Percentiles rank a stretch among this genome's conserved stretches.
These are phyloP conservation scores for Cryptosula pallasiana DNA, from an alignment of 2,888 invertebrate genomes.

Conservation along the genomic window DNA sequence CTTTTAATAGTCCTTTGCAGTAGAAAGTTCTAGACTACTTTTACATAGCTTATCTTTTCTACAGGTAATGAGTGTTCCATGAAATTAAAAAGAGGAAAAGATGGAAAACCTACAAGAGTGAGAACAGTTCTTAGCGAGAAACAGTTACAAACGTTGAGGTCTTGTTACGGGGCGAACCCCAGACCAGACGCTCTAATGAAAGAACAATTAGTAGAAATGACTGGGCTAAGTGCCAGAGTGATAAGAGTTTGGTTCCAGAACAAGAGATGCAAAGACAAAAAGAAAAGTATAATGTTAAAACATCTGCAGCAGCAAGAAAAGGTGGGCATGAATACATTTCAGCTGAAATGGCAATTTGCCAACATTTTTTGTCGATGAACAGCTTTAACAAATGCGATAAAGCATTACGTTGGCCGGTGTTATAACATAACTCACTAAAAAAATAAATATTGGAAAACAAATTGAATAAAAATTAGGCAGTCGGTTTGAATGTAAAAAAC, in stretches of 20 bases:
- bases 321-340: too few relatives aligned
- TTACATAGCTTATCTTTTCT: too few relatives aligned
- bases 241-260: conserved; percentile 98
- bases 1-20: too few relatives aligned
- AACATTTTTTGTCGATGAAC: too few relatives aligned
- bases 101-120: conserved; percentile 85
- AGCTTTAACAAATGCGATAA: too few relatives aligned
- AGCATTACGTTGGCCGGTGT: too few relatives aligned
- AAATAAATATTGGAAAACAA: too few relatives aligned
- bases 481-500: too few relatives aligned
- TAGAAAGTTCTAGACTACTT: too few relatives aligned
- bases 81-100: background rate
- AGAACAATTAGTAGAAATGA: conserved; percentile 98
- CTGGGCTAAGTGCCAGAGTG: conserved; percentile 89
- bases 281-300: conserved; percentile 87
- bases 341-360: too few relatives aligned
- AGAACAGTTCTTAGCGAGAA: conserved; percentile 98
- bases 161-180: conserved; percentile 95
- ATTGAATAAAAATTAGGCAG: too few relatives aligned
- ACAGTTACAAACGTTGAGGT: conserved; percentile 92
- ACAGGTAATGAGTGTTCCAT: background rate
- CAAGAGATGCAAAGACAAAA: conserved; percentile 54
- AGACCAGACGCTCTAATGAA: conserved; percentile 98
- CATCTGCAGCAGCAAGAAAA: conserved; percentile 92
- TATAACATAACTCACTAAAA: too few relatives aligned